Evolutionary conservation across 2,113 vertebrate species (phyloP).

Genomic region (Mellivora capensis): DNA sequence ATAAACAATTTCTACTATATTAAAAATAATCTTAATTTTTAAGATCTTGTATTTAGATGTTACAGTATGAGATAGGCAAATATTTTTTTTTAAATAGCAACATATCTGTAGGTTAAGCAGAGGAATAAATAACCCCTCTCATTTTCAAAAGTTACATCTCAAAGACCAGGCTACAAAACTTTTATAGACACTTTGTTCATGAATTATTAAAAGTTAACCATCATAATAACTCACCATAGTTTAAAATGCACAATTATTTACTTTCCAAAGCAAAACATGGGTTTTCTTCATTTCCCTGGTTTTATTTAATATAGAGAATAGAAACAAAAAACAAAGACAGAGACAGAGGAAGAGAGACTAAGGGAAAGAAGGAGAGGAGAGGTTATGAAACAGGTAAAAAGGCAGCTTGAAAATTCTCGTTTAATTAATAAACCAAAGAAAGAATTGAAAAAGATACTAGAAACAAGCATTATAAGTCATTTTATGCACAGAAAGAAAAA

Average conservation of each 20-base stretch:
- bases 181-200: neutral
- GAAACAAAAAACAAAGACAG: neutral
- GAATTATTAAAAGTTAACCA: neutral
- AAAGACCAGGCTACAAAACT: neutral
- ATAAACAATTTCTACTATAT: conserved; percentile 64
- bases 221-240: neutral
- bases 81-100: neutral
- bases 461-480: neutral
- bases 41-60: neutral
- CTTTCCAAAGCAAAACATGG: neutral
- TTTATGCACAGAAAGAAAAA: neutral
- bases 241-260: neutral
- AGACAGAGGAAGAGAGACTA: neutral
- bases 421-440: neutral
- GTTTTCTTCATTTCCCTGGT: neutral
- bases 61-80: neutral
- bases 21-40: neutral
- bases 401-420: neutral
- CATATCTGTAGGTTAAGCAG: neutral
- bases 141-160: neutral
- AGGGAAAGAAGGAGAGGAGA: neutral
- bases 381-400: neutral
- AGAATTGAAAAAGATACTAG: neutral
- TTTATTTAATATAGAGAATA: neutral
- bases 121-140: neutral